phyloP scores from a whole-genome alignment of 2,113 vertebrate genomes.

The Stegastes partitus region DNA sequence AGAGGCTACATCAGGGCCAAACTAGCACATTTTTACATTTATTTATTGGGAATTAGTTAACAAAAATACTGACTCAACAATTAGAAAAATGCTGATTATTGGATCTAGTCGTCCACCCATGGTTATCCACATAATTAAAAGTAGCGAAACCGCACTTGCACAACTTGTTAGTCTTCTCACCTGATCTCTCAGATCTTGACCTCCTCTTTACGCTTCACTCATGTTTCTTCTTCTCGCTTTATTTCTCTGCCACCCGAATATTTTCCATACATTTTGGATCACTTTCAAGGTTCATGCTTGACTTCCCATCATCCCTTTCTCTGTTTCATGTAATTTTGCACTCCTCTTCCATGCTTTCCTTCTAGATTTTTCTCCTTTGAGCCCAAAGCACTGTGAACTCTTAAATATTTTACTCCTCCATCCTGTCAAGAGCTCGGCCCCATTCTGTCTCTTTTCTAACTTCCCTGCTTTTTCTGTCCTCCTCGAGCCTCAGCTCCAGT shows the following conservation, averaged over 20 bases:
- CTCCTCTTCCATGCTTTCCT: slow-evolving; percentile 12
- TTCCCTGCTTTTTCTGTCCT: slow-evolving; percentile 23
- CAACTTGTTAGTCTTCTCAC: no score
- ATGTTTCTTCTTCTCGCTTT: neutral
- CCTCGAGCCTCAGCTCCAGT: slow-evolving; percentile 24
- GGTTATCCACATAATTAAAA: neutral
- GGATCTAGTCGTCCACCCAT: no score
- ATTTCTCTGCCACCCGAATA: neutral
- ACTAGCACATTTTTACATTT: no score
- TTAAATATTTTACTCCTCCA: slow-evolving; percentile 60
- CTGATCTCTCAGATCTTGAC: neutral
- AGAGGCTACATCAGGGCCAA: no score
- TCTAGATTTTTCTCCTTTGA: slow-evolving; percentile 34
- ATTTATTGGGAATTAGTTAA: no score
- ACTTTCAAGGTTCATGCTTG: slow-evolving; percentile 4
- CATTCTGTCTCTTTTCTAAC: slow-evolving; percentile 69
- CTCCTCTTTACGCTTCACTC: neutral
- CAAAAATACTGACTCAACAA: no score
- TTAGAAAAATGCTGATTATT: no score
- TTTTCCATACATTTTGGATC: neutral
- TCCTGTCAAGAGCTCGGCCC: slow-evolving; percentile 65
- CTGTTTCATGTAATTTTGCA: slow-evolving; percentile 19
- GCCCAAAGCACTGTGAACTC: slow-evolving; percentile 44
- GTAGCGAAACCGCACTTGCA: no score
- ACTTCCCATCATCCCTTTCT: slow-evolving; percentile 22